These are phyloP conservation scores for Phalangium opilio DNA, from an alignment of 2,888 invertebrate species.

Conservation along the genomic window DNA sequence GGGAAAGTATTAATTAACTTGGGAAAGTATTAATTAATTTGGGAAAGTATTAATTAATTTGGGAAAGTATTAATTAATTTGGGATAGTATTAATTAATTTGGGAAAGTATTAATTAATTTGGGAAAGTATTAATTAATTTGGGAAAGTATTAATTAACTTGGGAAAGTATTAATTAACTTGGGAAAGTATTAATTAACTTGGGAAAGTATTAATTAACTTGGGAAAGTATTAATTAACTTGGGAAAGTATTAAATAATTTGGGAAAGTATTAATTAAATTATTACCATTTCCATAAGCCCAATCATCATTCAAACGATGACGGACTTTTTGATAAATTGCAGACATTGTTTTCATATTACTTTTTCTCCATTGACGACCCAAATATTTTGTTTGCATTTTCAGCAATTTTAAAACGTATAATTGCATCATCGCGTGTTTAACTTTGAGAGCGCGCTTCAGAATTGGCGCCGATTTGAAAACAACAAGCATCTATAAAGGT, in stretches of 20 bases:
- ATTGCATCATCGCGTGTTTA: constrained; percentile 88
- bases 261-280: neutral
- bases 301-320: constrained; percentile 70
- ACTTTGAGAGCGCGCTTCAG: constrained; percentile 88
- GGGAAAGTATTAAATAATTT: neutral
- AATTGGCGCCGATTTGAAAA: constrained; percentile 98
- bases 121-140: neutral
- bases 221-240: neutral
- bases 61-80: too few relatives aligned
- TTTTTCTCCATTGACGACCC: constrained; percentile 96
- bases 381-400: constrained; percentile 99
- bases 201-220: neutral
- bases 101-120: neutral
- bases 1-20: neutral
- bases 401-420: constrained; percentile 89
- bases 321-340: constrained; percentile 86
- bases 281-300: constrained; percentile 91
- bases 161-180: neutral
- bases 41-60: neutral
- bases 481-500: constrained; percentile 66
- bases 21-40: neutral
- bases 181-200: neutral
- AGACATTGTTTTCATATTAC: constrained; percentile 98
- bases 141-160: neutral
- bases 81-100: neutral